Base-by-base conservation (phyloP, 1,140 invertebrate species). In the Drosophila saltans region DNA sequence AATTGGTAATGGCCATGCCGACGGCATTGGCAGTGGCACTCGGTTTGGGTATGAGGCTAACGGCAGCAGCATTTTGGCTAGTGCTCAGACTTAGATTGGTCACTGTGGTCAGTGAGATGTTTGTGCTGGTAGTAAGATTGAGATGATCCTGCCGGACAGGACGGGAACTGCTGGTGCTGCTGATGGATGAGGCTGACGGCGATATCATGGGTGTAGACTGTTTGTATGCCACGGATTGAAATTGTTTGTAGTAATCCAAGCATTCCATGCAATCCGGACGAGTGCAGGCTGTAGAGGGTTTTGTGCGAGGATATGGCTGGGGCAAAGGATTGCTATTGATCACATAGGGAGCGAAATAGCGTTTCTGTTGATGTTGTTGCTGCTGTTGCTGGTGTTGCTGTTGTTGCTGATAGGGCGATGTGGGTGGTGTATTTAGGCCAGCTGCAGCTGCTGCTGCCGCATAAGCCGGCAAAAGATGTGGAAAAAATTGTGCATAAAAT, bases 401-500 rank as follows among this genome's bases (percentile, higher is more conserved):
- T 1, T 62, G 64, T 3, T 69, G 78, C 41, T 79, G 81, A 11
- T 90, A 90, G 9, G 81, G 81, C 9, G 85, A 90, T 0, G 85
- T 82, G 64, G 90, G 86, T 39, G 86, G 86, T 3, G 78, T 81
- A 30, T 68, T 76, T 21, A 79, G 21, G 3, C 82, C 72, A 26
- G 82, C 83, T 39, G 80, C 75, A 26, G 80, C 78, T 1, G 78
- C 80, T 28, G 88, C 82, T 10, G 83, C 88, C 16, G 88, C 88
- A 73, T 88, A 91, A 36, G 80, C 79, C 28, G 89, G 83, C 58
- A 91, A 48, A 6, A 90, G 28, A 40, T 91, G 90, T 4, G 90
- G 90, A 60, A 91, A 91, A 59, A 91, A 91, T 56, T 91, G 90
- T 16, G 90, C 86, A 75, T 91, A 91, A 48, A 91, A 91, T 55